Base-by-base conservation (phyloP, 2,113 vertebrate genomes). In the Lasiurus cinereus region DNA sequence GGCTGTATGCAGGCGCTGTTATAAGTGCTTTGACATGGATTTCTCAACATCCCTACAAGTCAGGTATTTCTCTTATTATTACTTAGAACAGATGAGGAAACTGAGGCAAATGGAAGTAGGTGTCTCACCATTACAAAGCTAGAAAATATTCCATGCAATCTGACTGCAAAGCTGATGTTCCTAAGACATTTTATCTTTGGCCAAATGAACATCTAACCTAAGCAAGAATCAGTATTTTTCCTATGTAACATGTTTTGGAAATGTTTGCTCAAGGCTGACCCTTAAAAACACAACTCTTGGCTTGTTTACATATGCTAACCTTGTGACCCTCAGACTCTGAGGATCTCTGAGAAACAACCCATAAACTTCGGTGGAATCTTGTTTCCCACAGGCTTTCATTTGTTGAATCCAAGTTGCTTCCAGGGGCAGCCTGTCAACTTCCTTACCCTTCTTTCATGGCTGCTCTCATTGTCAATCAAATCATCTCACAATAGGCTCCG, bases 261-360 rank as follows among this genome's bases (percentile, higher is more conserved):
- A 77, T 62, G 39, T 56, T n/a, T 91, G 69, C 39, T 88, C 54
- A 91, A 79, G 92, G 78, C 24, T 87, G 67, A 88, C 76, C n/a
- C 48, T 64, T 27, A 1, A 48, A 70, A 83, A 79, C 64, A 36
- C 31, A 66, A 50, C 50, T 82, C 83, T 76, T 33, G 33, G 43
- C 48, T 78, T 95, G 78, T 86, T 76, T 89, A 93, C 24, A 66
- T 24, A n/a, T 21, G 31, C 21, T 46, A 43, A n/a, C 31, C 56
- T 31, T n/a, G 11, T 36, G 59, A 91, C 7, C n/a, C 74, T 72
- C 73, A 82, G 79, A 78, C 19, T 91, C 67, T 73, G 29, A 83
- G 50, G 83, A 59, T 82, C 69, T 64, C 3, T 21, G 24, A 73
- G 80, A 86, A 79, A 80, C 39, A 54, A 48, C 6, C 73, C 31